A percentile compares a stretch with the other conserved stretches of the same genome.
phyloP scores from a whole-genome alignment of 1,140 invertebrate species.

The Oryctes rhinoceros region DNA sequence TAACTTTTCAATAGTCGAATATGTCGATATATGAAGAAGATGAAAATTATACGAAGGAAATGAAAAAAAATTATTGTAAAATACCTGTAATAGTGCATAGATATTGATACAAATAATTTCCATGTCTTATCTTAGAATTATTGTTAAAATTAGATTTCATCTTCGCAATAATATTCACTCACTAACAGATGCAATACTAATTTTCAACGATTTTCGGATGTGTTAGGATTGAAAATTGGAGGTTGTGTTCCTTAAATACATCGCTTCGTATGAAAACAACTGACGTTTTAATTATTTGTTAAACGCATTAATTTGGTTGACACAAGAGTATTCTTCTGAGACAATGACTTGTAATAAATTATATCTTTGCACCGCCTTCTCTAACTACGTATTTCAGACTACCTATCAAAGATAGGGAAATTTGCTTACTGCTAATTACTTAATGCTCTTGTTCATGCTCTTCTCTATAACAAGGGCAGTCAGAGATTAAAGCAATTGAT shows the following conservation, averaged over 20 bases:
- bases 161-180: neutral
- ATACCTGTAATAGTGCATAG: slow-evolving; percentile 40
- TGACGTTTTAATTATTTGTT: slow-evolving; percentile 38
- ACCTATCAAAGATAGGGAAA: slow-evolving; percentile 6
- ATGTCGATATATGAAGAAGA: too few relatives aligned
- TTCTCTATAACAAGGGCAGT: neutral
- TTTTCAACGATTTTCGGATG: neutral
- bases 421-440: slow-evolving; percentile 8
- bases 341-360: slow-evolving; percentile 41
- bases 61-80: neutral
- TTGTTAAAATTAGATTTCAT: slow-evolving; percentile 21
- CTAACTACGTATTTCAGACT: neutral
- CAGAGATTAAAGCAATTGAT: neutral
- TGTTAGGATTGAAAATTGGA: slow-evolving; percentile 16
- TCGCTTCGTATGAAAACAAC: slow-evolving; percentile 28
- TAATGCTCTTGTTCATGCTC: neutral
- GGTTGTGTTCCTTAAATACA: slow-evolving; percentile 24
- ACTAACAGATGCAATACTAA: neutral
- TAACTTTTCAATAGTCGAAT: too few relatives aligned
- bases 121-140: slow-evolving; percentile 3
- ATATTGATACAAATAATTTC: slow-evolving; percentile 29
- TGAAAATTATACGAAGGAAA: too few relatives aligned
- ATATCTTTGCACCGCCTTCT: slow-evolving; percentile 21
- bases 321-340: slow-evolving; percentile 4
- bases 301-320: slow-evolving; percentile 9